These are phyloP conservation scores for Mnemiopsis leidyi DNA, from an alignment of 37 sponge, comb jelly and placozoan species.

Conservation along the genomic window DNA sequence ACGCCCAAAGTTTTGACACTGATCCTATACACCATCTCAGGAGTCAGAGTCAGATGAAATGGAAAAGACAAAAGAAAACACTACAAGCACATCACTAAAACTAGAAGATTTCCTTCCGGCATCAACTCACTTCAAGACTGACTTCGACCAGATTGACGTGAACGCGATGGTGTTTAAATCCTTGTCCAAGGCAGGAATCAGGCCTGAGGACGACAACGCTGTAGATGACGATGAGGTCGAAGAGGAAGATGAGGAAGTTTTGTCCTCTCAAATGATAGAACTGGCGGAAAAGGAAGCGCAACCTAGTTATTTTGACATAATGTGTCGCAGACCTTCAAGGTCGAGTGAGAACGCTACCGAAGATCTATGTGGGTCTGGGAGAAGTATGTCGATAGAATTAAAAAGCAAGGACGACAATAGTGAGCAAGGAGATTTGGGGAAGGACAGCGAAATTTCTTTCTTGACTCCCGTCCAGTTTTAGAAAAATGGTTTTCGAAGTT, in stretches of 20 bases:
- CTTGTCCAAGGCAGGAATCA: not conserved
- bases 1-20: no score
- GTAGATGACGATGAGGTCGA: not conserved
- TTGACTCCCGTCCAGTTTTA: no score
- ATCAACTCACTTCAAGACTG: not conserved
- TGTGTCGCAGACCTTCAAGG: not conserved
- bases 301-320: not conserved
- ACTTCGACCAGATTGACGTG: constrained; percentile 27
- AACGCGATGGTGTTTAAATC: not conserved
- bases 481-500: no score
- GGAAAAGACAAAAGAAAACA: not conserved
- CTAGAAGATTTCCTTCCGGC: constrained; percentile 5
- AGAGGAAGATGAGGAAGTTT: not conserved
- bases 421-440: no score
- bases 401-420: no score
- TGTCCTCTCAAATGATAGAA: not conserved
- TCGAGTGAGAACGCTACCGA: no score
- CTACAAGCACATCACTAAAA: not conserved
- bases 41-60: not conserved
- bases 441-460: no score
- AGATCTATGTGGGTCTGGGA: no score
- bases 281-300: not conserved
- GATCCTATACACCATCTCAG: no score
- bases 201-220: not conserved
- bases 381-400: no score